Percentiles rank a stretch among this genome's conserved stretches.
Conservation (phyloP, 2,888 invertebrate species). For the Cremastinae sp. region DNA sequence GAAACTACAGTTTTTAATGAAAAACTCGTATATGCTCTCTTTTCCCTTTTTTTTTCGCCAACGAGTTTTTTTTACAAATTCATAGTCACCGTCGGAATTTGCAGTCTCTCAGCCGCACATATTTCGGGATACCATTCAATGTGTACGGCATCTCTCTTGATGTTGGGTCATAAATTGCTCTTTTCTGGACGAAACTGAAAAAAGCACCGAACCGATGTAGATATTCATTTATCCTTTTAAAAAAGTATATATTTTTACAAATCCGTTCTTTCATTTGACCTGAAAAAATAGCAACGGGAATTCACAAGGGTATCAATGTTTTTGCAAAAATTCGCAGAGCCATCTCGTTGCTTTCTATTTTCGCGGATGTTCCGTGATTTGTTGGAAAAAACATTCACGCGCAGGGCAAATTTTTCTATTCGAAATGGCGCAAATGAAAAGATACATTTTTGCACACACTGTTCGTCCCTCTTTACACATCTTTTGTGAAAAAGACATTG, state of each 20-base stretch:
- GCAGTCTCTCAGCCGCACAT: neutral
- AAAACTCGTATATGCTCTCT: slow-evolving; percentile 14
- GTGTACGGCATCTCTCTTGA: slow-evolving; percentile 30
- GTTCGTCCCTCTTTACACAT: too few species aligned
- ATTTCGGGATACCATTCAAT: slow-evolving; percentile 10
- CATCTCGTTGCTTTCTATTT: too few species aligned
- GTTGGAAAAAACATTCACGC: too few species aligned
- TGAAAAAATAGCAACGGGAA: slow-evolving; percentile 6
- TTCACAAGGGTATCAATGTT: too few species aligned
- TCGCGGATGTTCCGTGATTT: too few species aligned
- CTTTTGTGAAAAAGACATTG: too few species aligned
- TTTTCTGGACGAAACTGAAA: slow-evolving; percentile 9
- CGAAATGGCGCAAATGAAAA: too few species aligned
- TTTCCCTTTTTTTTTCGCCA: slow-evolving; percentile 10
- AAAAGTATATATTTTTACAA: slow-evolving; percentile 9
- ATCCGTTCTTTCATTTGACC: neutral
- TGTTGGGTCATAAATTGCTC: slow-evolving; percentile 30
- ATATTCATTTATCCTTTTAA: slow-evolving; percentile 45
- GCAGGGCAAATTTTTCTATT: too few species aligned
- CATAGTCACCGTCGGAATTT: neutral
- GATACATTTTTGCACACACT: too few species aligned
- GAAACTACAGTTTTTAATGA: slow-evolving; percentile 29
- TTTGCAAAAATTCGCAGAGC: too few species aligned
- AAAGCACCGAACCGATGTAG: slow-evolving; percentile 32
- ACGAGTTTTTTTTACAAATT: slow-evolving; percentile 24